Conservation (phyloP, 1,140 invertebrate genomes). For the Drosophila orosa region DNA sequence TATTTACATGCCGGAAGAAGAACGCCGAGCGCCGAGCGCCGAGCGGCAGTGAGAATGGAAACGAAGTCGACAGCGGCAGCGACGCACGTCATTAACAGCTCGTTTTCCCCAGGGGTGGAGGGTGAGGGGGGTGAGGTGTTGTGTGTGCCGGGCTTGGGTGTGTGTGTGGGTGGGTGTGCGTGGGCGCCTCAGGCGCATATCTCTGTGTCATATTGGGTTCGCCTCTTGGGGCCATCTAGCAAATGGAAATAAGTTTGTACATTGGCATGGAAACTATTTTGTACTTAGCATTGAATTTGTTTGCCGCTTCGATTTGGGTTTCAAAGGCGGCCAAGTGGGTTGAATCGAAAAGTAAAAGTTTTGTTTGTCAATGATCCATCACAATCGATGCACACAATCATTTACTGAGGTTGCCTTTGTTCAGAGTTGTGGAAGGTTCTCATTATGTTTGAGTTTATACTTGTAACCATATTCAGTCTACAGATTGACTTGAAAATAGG, state of each 20-base stretch:
- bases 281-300: slow-evolving; percentile 40
- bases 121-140: neutral
- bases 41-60: slow-evolving; percentile 45
- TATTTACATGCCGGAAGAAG: slow-evolving; percentile 82
- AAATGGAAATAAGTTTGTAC: slow-evolving; percentile 62
- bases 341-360: slow-evolving; percentile 17
- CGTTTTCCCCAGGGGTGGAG: slow-evolving; percentile 36
- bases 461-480: neutral
- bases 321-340: neutral
- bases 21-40: slow-evolving; percentile 61
- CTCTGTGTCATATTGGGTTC: slow-evolving; percentile 56
- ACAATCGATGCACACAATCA: neutral
- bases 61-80: slow-evolving; percentile 33
- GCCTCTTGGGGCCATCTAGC: slow-evolving; percentile 41
- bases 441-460: neutral
- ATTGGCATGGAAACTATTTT: slow-evolving; percentile 61
- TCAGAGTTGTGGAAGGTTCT: neutral
- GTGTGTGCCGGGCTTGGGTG: slow-evolving; percentile 8
- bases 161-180: slow-evolving; percentile 34
- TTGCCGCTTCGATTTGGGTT: slow-evolving; percentile 17
- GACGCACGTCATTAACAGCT: slow-evolving; percentile 76
- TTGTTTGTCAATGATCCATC: slow-evolving; percentile 18
- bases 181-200: slow-evolving; percentile 37
- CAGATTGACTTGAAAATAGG: neutral
- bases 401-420: slow-evolving; percentile 2